Conservation (phyloP, 2,888 invertebrate species). For the Microlaimidae sp. region DNA sequence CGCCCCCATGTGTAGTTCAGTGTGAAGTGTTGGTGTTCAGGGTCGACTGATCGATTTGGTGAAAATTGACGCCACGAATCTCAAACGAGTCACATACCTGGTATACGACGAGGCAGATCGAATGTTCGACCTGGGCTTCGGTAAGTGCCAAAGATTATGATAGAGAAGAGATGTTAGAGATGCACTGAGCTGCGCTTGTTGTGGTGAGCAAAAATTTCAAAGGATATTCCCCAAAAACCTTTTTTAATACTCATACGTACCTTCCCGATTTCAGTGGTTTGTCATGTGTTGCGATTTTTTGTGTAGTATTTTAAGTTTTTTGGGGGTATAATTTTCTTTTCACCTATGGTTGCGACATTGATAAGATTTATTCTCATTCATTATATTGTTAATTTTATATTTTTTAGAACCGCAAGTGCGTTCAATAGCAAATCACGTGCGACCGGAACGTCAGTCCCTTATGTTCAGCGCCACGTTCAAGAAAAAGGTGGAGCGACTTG, state of each 20-base stretch:
- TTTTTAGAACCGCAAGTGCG: conserved; percentile 66
- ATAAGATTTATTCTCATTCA: too few species aligned
- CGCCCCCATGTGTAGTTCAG: too few species aligned
- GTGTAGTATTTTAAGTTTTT: background rate
- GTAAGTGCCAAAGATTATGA: conserved; percentile 43
- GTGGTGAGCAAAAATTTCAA: too few species aligned
- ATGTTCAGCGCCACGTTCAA: conserved; percentile 96
- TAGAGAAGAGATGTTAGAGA: too few species aligned
- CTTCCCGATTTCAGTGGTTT: too few species aligned
- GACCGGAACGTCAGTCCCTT: conserved; percentile 80
- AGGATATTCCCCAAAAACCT: too few species aligned
- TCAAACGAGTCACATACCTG: conserved; percentile 73
- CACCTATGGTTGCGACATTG: too few species aligned
- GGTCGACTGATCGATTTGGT: conserved; percentile 93
- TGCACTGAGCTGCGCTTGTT: too few species aligned
- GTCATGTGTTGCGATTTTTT: background rate
- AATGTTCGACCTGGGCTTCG: conserved; percentile 99
- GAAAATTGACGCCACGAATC: conserved; percentile 86
- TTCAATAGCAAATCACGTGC: conserved; percentile 87
- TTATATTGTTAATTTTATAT: background rate
- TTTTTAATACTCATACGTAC: too few species aligned
- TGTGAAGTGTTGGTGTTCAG: conserved; percentile 28
- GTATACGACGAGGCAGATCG: conserved; percentile 96
- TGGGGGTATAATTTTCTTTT: too few species aligned
- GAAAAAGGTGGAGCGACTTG: conserved; percentile 60